Conservation (phyloP, 2,888 invertebrate species). For the Maniola hyperantus region DNA sequence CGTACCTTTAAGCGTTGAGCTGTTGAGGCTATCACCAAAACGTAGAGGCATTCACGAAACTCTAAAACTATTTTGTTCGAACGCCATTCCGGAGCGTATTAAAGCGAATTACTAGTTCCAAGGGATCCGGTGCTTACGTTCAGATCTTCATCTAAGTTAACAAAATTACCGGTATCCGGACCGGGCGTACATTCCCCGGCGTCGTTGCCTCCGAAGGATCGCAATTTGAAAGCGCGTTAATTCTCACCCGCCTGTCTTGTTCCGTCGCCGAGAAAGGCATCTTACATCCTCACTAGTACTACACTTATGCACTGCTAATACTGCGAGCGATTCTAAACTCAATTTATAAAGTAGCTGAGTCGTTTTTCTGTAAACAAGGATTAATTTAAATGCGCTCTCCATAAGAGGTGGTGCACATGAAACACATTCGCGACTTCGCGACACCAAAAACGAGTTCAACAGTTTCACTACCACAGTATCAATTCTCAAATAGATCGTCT, state of each 20-base stretch:
- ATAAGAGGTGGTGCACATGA: slow-evolving; percentile 5
- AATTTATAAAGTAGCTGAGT: slow-evolving; percentile 5
- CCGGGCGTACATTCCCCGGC: slow-evolving; percentile 36
- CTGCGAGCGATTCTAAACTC: slow-evolving; percentile 17
- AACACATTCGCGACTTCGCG: not conserved
- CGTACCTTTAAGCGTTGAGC: too few species aligned
- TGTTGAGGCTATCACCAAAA: too few species aligned
- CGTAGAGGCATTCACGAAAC: not conserved
- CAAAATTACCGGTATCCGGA: slow-evolving; percentile 42
- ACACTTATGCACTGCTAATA: slow-evolving; percentile 14
- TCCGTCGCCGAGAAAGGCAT: slow-evolving; percentile 44
- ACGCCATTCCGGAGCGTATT: slow-evolving; percentile 19
- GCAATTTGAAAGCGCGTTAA: slow-evolving; percentile 51
- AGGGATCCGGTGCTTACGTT: slow-evolving; percentile 28
- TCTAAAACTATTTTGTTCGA: slow-evolving; percentile 23
- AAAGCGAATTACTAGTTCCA: slow-evolving; percentile 20
- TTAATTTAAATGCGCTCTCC: not conserved
- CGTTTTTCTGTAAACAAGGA: not conserved
- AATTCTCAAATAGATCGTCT: too few species aligned
- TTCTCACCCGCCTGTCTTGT: slow-evolving; percentile 55
- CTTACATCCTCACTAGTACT: slow-evolving; percentile 35
- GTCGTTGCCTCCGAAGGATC: slow-evolving; percentile 37
- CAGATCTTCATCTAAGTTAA: slow-evolving; percentile 38
- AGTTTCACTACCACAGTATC: too few species aligned
- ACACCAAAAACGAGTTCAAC: not conserved